Conservation (phyloP, 35 echinoderm and acorn worm genomes). For the Apostichopus californicus region DNA sequence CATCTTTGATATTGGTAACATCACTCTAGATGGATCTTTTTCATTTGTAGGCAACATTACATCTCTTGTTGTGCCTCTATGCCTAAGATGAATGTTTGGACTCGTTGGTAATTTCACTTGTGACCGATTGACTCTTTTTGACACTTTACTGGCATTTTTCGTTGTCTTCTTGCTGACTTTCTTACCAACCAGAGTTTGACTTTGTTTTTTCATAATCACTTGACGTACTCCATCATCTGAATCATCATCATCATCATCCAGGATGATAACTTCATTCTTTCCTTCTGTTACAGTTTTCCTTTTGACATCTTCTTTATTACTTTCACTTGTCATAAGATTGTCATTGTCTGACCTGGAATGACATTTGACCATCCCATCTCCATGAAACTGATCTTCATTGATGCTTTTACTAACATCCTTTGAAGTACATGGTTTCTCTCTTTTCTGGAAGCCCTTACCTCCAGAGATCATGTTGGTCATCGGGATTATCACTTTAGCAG, state of each 20-base stretch:
- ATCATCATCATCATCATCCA: neutral
- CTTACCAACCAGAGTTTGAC: too few relatives aligned
- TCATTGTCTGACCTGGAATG: neutral
- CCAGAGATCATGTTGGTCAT: neutral
- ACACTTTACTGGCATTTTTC: too few relatives aligned
- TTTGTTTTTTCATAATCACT: too few relatives aligned
- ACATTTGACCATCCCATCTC: conserved; percentile 24
- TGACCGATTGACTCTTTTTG: too few relatives aligned
- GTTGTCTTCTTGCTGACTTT: too few relatives aligned
- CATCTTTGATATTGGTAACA: too few relatives aligned
- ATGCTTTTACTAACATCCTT: neutral
- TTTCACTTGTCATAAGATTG: neutral
- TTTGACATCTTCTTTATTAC: neutral
- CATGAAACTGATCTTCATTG: neutral
- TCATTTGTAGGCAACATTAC: too few relatives aligned
- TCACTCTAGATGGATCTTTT: too few relatives aligned
- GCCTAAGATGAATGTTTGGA: too few relatives aligned
- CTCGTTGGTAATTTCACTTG: too few relatives aligned
- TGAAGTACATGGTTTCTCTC: neutral
- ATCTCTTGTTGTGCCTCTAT: too few relatives aligned
- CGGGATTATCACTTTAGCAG: conserved; percentile 15
- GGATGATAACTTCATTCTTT: neutral
- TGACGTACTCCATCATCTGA: neutral
- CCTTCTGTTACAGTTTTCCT: neutral
- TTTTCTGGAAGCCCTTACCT: neutral